Evolutionary conservation across 2,113 vertebrate species (phyloP).

Genomic region (Coracopsis vasa): DNA sequence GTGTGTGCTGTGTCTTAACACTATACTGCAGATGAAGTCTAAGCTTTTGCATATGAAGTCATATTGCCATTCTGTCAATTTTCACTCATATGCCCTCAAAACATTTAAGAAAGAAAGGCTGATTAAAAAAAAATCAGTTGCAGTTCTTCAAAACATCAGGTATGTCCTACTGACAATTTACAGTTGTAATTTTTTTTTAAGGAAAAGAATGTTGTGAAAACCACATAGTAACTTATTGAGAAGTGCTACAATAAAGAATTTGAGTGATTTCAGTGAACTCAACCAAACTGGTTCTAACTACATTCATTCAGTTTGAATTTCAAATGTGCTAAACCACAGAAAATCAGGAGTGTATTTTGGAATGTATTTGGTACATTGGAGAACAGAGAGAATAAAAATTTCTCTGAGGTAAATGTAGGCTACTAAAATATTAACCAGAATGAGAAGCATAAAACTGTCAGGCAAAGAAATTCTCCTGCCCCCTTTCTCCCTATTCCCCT

Average conservation of each 20-base stretch:
- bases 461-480: neutral
- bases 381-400: neutral
- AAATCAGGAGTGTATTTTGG: neutral
- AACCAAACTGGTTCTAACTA: neutral
- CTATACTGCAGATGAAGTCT: neutral
- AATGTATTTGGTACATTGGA: neutral
- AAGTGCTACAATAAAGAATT: neutral
- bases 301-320: neutral
- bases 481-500: accelerated
- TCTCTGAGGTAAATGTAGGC: neutral
- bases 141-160: neutral
- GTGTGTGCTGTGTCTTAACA: neutral
- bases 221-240: neutral
- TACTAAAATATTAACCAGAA: neutral
- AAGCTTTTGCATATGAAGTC: neutral
- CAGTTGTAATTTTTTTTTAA: neutral
- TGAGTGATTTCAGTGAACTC: neutral
- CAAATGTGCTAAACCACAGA: neutral
- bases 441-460: neutral
- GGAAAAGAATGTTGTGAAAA: neutral
- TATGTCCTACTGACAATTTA: neutral
- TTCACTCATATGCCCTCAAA: neutral
- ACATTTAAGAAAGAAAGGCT: neutral
- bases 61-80: neutral
- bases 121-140: neutral